phyloP scores from a whole-genome alignment of 2,113 vertebrate species.

The Carollia perspicillata region DNA sequence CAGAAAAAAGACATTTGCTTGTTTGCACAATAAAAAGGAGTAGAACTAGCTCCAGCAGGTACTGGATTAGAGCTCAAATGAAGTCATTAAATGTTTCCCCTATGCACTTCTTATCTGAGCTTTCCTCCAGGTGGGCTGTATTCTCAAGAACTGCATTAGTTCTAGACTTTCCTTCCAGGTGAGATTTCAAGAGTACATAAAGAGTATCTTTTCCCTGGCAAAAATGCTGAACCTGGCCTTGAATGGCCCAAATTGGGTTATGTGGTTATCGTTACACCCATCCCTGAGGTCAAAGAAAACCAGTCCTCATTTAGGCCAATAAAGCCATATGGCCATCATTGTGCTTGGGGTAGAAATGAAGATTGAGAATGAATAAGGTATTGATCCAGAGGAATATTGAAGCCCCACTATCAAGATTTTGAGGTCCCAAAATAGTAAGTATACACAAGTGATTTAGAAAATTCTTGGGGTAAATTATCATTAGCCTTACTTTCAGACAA shows the following conservation, averaged over 20 bases:
- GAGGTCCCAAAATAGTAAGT: background rate
- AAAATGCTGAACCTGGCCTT: background rate
- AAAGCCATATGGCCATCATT: background rate
- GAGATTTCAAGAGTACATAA: background rate
- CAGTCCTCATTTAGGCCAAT: background rate
- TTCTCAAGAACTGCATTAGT: background rate
- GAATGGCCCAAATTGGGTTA: background rate
- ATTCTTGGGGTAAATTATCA: background rate
- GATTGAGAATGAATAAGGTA: background rate
- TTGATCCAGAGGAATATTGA: background rate
- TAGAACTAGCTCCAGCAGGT: background rate
- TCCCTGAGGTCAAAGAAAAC: background rate
- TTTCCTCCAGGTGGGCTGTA: background rate
- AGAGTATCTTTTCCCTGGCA: background rate
- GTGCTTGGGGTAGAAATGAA: background rate
- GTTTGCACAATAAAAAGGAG: background rate
- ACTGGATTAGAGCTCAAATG: background rate
- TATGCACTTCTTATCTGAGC: background rate
- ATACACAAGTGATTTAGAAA: background rate
- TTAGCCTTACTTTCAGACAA: background rate
- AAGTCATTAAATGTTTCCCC: background rate
- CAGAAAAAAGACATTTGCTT: slow-evolving; percentile 17
- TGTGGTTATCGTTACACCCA: background rate
- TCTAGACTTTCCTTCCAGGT: background rate
- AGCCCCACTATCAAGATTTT: background rate